These are phyloP conservation scores for Delichon dasypus DNA, from an alignment of 2,797 vertebrate genomes.

Conservation along the genomic window DNA sequence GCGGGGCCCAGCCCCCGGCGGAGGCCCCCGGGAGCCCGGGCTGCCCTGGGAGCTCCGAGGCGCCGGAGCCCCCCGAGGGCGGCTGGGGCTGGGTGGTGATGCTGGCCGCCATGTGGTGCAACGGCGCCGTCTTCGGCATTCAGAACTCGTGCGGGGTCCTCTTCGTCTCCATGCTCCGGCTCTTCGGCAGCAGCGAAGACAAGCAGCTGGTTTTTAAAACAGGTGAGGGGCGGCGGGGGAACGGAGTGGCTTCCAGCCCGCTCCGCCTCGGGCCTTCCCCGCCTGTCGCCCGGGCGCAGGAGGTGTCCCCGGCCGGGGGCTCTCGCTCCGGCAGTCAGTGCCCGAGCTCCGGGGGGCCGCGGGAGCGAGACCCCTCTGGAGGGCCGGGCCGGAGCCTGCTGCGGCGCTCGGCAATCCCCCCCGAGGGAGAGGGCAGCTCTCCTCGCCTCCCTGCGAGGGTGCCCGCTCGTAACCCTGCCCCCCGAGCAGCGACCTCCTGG, in stretches of 20 bases:
- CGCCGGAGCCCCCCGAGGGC: constrained; percentile 83
- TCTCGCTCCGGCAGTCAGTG: neutral
- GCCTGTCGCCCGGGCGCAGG: neutral
- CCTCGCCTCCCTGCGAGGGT: neutral
- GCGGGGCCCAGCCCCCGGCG: neutral
- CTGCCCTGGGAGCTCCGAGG: neutral
- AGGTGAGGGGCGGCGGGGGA: constrained; percentile 74
- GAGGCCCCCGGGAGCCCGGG: neutral
- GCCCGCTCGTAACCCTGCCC: neutral
- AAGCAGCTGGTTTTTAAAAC: constrained; percentile 85
- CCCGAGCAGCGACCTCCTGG: fast-evolving
- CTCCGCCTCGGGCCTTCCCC: neutral
- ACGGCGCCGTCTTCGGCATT: constrained; percentile 95
- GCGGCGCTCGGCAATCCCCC: neutral
- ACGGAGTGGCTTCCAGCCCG: neutral
- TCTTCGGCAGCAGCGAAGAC: constrained; percentile 81
- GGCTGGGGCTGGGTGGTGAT: constrained; percentile 98
- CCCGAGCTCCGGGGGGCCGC: neutral
- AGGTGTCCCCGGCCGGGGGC: neutral
- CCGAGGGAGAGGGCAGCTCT: neutral
- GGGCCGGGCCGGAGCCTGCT: neutral
- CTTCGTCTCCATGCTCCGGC: constrained; percentile 83
- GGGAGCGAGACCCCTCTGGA: neutral
- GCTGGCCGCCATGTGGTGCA: constrained; percentile 97
- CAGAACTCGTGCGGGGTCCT: constrained; percentile 94